phyloP scores from a whole-genome alignment of 2,888 invertebrate genomes.

The Ormyrus labotus region DNA sequence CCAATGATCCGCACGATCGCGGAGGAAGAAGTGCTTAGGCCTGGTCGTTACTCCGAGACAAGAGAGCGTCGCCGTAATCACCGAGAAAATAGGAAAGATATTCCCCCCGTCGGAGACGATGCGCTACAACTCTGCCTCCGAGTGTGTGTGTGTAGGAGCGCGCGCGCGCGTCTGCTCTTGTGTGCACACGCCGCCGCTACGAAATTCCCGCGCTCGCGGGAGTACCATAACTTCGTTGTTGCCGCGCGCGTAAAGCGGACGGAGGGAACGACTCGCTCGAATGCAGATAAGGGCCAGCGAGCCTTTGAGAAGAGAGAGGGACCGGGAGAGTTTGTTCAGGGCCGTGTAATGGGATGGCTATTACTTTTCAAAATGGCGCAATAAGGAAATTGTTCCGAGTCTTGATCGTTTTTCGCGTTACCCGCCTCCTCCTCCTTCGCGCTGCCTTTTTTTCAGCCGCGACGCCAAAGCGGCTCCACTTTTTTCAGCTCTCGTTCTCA shows the following conservation, averaged over 20 bases:
- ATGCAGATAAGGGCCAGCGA: constrained; percentile 51
- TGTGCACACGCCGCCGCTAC: constrained; percentile 38
- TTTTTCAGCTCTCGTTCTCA: too few species aligned
- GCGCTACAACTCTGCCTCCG: constrained; percentile 21
- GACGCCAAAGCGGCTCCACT: too few species aligned
- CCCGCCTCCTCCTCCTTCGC: neutral
- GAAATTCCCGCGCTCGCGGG: constrained; percentile 55
- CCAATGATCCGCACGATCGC: constrained; percentile 57
- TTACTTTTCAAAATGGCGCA: constrained; percentile 57
- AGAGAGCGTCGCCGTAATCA: constrained; percentile 56
- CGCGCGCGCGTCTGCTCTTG: neutral
- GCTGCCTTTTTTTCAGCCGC: too few species aligned
- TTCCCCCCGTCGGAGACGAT: constrained; percentile 49
- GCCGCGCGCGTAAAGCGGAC: constrained; percentile 52
- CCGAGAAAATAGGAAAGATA: constrained; percentile 58
- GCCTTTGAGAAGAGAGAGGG: neutral
- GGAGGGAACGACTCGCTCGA: constrained; percentile 45
- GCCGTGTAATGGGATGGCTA: constrained; percentile 55
- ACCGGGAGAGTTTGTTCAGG: constrained; percentile 52
- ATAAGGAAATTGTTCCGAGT: constrained; percentile 56
- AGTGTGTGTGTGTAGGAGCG: neutral
- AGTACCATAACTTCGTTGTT: constrained; percentile 56
- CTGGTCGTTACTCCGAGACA: constrained; percentile 58
- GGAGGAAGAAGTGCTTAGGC: constrained; percentile 60
- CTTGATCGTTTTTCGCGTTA: constrained; percentile 44